A percentile compares a stretch with the other conserved stretches of the same genome.
These are phyloP conservation scores for Protomyctophum bolini DNA, from an alignment of 2,113 vertebrate species.

Conservation along the genomic window DNA sequence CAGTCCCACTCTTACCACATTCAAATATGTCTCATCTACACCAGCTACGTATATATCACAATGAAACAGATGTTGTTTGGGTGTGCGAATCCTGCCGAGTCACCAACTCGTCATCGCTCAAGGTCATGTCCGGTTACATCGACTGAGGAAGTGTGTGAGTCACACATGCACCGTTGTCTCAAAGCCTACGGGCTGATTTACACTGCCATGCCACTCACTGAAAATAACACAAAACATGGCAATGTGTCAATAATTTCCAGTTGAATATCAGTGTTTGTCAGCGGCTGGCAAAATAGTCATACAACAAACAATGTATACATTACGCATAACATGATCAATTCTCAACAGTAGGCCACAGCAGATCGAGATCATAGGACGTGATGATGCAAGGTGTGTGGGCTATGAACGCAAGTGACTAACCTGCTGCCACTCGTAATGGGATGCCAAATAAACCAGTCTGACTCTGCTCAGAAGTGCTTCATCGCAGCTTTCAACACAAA, in stretches of 20 bases:
- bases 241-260: no score
- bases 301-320: no score
- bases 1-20: background rate
- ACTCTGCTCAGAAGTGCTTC: background rate
- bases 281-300: no score
- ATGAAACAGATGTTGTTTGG: slow-evolving; percentile 57
- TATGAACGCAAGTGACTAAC: slow-evolving; percentile 7
- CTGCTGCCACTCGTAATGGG: background rate
- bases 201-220: no score
- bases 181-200: slow-evolving; percentile 6
- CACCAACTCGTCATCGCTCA: slow-evolving; percentile 54
- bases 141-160: slow-evolving; percentile 42
- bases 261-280: no score
- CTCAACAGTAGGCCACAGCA: no score
- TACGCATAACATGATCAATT: no score
- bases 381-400: slow-evolving; percentile 23
- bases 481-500: slow-evolving; percentile 3
- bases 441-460: slow-evolving; percentile 26
- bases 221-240: no score
- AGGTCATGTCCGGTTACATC: slow-evolving; percentile 8
- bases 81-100: slow-evolving; percentile 41
- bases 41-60: slow-evolving; percentile 3
- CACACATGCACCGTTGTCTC: slow-evolving; percentile 54
- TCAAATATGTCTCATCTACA: background rate
- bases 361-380: slow-evolving; percentile 18